Evolutionary conservation across 2,888 invertebrate genomes (phyloP).

Genomic region (Suillia variegata): DNA sequence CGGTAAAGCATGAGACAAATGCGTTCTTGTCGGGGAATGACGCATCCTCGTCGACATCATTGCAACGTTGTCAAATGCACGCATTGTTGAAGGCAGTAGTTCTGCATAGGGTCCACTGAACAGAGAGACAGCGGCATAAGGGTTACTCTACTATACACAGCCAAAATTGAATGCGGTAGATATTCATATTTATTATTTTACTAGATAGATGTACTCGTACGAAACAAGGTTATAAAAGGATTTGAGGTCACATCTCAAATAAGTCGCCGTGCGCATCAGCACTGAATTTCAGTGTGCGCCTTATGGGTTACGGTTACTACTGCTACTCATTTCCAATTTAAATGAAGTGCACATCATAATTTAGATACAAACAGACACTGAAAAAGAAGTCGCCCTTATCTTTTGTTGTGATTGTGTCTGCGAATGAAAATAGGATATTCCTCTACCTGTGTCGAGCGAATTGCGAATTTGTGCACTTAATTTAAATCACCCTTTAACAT

Average conservation of each 20-base stretch:
- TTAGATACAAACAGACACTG: slow-evolving; percentile 22
- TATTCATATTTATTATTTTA: neutral
- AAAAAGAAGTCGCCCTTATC: slow-evolving; percentile 12
- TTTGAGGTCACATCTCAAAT: slow-evolving; percentile 30
- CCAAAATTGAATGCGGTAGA: neutral
- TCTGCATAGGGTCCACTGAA: neutral
- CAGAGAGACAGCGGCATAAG: too few relatives aligned
- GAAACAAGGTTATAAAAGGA: slow-evolving; percentile 30
- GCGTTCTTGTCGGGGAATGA: neutral
- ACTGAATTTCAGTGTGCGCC: neutral
- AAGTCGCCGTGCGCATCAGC: neutral
- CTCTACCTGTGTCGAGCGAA: slow-evolving; percentile 5
- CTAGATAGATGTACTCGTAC: too few relatives aligned
- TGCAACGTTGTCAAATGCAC: neutral
- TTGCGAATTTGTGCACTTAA: slow-evolving; percentile 4
- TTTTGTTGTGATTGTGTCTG: slow-evolving; percentile 12
- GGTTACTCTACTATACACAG: neutral
- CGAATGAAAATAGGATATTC: slow-evolving; percentile 20
- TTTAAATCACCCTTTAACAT: neutral
- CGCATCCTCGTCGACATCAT: neutral
- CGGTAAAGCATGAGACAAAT: neutral
- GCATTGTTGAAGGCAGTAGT: neutral
- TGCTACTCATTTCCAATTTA: slow-evolving; percentile 27
- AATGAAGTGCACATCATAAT: slow-evolving; percentile 25
- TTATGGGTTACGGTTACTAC: slow-evolving; percentile 16